These are phyloP conservation scores for Oplegnathus fasciatus DNA, from an alignment of 2,113 vertebrate genomes.

Conservation along the genomic window DNA sequence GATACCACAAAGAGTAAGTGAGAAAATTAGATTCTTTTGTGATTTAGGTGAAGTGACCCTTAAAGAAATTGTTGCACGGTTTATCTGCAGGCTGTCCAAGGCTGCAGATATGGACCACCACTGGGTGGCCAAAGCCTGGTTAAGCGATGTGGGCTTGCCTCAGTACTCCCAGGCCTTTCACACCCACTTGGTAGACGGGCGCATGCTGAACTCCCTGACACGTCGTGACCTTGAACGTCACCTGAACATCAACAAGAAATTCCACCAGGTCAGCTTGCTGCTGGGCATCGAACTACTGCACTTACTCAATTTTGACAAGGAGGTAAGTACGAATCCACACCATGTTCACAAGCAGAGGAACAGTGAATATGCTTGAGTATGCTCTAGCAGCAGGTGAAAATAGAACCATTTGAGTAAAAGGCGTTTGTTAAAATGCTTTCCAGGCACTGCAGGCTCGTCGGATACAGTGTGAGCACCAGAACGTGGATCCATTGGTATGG, in stretches of 20 bases:
- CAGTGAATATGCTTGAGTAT: not conserved
- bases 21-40: not conserved
- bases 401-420: not conserved
- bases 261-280: conserved; percentile 90
- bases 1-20: not conserved
- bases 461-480: conserved; percentile 88
- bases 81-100: conserved; percentile 85
- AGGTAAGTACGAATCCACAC: conserved; percentile 77
- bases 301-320: conserved; percentile 88
- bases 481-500: conserved; percentile 89
- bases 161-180: conserved; percentile 93
- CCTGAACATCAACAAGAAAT: conserved; percentile 89
- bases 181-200: conserved; percentile 89
- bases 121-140: conserved; percentile 93
- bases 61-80: not conserved
- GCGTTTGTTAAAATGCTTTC: conserved; percentile 21
- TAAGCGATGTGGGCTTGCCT: conserved; percentile 88
- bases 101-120: conserved; percentile 92
- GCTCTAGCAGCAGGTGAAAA: not conserved
- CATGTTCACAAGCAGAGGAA: not conserved
- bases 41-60: not conserved
- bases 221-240: conserved; percentile 89
- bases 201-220: conserved; percentile 88
- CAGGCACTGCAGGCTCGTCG: conserved; percentile 88
- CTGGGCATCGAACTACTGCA: conserved; percentile 91